phyloP scores from a whole-genome alignment of 2,888 invertebrate species.

The Idaea straminata region DNA sequence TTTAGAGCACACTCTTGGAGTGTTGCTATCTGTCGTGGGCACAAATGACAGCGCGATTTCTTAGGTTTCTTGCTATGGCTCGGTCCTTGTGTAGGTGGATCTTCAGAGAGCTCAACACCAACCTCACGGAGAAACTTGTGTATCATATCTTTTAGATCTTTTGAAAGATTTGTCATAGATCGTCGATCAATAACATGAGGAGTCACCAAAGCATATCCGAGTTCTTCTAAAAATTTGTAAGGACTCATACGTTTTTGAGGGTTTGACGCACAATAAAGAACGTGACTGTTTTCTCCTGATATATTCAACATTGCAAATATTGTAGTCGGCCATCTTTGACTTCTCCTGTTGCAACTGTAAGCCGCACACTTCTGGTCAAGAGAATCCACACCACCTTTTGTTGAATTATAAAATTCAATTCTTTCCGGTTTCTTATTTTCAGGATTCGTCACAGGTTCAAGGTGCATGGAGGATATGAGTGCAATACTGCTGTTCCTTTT shows the following conservation, averaged over 20 bases:
- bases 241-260: no score
- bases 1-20: no score
- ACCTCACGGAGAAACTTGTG: conserved; percentile 7
- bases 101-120: conserved; percentile 10
- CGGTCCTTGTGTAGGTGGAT: conserved; percentile 8
- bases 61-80: conserved; percentile 11
- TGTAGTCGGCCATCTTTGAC: not conserved
- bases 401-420: conserved; percentile 14
- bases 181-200: no score
- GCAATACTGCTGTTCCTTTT: conserved; percentile 16
- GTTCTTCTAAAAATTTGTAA: no score
- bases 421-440: conserved; percentile 18
- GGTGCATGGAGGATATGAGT: conserved; percentile 17
- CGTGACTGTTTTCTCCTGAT: no score
- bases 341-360: no score
- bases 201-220: no score
- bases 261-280: no score
- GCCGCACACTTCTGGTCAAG: conserved; percentile 4
- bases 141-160: no score
- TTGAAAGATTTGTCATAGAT: no score
- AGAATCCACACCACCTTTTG: conserved; percentile 17
- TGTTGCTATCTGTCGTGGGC: conserved; percentile 5
- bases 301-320: not conserved
- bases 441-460: not conserved
- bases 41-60: conserved; percentile 6